A percentile compares a stretch with the other conserved stretches of the same genome.
Conservation (phyloP, 2,113 vertebrate species). For the Hucho hucho region DNA sequence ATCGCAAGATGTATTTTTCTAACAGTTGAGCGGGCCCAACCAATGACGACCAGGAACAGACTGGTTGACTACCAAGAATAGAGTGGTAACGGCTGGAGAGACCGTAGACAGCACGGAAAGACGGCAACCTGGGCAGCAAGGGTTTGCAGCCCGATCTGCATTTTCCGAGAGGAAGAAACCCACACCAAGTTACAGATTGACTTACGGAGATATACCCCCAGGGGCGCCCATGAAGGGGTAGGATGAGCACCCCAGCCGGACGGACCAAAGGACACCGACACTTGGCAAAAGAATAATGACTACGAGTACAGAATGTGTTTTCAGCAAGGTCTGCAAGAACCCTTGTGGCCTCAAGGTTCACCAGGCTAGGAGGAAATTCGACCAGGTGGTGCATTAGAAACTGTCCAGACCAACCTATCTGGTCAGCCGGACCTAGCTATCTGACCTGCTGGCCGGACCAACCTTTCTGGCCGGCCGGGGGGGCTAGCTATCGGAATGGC, state of each 20-base stretch:
- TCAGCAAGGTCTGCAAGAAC: constrained; percentile 13
- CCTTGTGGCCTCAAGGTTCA: background rate
- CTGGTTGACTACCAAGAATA: constrained; percentile 8
- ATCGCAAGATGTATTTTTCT: background rate
- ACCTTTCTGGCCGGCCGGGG: too few relatives aligned
- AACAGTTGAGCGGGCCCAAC: background rate
- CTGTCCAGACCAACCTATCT: too few relatives aligned
- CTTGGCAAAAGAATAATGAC: background rate
- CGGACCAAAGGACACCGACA: background rate
- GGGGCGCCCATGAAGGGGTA: constrained; percentile 8
- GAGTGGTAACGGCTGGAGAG: constrained; percentile 11
- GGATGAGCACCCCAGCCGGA: constrained; percentile 21
- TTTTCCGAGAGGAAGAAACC: constrained; percentile 3
- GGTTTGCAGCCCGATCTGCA: constrained; percentile 12
- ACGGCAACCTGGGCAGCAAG: constrained; percentile 14
- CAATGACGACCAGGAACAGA: constrained; percentile 1
- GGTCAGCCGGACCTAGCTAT: too few relatives aligned
- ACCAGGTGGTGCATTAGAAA: too few relatives aligned
- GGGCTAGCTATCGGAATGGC: too few relatives aligned
- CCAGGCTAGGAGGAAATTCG: constrained; percentile 1
- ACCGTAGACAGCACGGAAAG: constrained; percentile 29
- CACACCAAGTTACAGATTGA: background rate
- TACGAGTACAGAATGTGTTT: background rate
- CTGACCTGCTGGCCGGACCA: background rate
- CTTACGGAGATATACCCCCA: constrained; percentile 14